Conservation (phyloP, 2,888 invertebrate species). For the Mythimna albipuncta region DNA sequence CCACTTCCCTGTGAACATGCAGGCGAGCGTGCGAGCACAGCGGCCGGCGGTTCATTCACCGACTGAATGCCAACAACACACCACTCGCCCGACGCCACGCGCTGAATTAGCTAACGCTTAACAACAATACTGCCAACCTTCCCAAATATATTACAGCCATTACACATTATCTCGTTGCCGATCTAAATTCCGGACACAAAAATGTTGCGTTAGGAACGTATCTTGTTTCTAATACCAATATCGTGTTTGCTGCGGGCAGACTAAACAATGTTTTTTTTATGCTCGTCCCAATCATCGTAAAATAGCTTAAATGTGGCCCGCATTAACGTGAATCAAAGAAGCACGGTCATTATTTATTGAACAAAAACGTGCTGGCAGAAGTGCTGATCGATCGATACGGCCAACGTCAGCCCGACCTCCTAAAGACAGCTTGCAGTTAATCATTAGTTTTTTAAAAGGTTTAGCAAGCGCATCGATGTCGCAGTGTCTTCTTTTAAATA, state of each 20-base stretch:
- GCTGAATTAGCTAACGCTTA: slow-evolving; percentile 70
- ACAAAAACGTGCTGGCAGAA: slow-evolving; percentile 69
- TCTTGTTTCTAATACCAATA: slow-evolving; percentile 54
- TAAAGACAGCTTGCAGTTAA: slow-evolving; percentile 44
- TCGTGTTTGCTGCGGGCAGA: slow-evolving; percentile 64
- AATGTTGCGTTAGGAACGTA: slow-evolving; percentile 52
- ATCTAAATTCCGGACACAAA: slow-evolving; percentile 59
- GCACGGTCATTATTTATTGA: slow-evolving; percentile 72
- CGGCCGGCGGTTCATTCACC: slow-evolving; percentile 73
- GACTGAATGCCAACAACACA: slow-evolving; percentile 62
- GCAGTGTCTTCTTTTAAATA: slow-evolving; percentile 47
- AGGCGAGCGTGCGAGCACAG: slow-evolving; percentile 54
- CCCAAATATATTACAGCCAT: slow-evolving; percentile 68
- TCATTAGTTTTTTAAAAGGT: slow-evolving; percentile 48
- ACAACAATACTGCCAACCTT: slow-evolving; percentile 67
- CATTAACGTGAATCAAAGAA: slow-evolving; percentile 70
- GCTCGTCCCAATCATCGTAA: slow-evolving; percentile 62
- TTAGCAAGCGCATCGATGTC: slow-evolving; percentile 41
- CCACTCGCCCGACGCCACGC: slow-evolving; percentile 50
- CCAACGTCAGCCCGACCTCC: slow-evolving; percentile 26
- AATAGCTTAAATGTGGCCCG: slow-evolving; percentile 62
- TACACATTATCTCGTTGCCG: slow-evolving; percentile 61
- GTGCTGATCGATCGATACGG: slow-evolving; percentile 70
- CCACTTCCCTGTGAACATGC: slow-evolving; percentile 74
- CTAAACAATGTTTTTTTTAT: slow-evolving; percentile 64